phyloP scores from a whole-genome alignment of 2,888 invertebrate species.

The Steromphala cineraria region DNA sequence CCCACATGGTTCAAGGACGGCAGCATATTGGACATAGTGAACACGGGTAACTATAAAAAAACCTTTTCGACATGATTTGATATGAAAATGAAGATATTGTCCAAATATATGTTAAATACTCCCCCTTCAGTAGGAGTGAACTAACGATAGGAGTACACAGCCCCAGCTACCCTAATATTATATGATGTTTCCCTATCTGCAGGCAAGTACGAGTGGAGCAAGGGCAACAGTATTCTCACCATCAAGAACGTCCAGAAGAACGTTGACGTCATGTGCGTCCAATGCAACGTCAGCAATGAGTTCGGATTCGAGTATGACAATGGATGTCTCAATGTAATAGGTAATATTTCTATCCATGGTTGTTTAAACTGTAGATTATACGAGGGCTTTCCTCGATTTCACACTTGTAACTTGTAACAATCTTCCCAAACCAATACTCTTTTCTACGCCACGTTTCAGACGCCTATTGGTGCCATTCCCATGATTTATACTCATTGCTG shows the following conservation, averaged over 20 bases:
- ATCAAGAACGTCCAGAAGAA: neutral
- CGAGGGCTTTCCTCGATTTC: too few relatives aligned
- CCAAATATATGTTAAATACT: too few relatives aligned
- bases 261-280: neutral
- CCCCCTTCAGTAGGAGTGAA: too few relatives aligned
- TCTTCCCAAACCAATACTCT: neutral
- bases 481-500: too few relatives aligned
- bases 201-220: neutral
- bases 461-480: neutral
- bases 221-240: neutral
- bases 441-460: neutral
- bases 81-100: too few relatives aligned
- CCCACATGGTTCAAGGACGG: neutral
- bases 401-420: neutral
- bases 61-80: neutral
- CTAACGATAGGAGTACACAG: too few relatives aligned
- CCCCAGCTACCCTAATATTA: too few relatives aligned
- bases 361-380: neutral
- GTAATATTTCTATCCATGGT: neutral
- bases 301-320: neutral
- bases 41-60: neutral
- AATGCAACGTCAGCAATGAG: neutral
- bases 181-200: neutral
- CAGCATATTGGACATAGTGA: neutral
- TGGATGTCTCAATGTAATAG: constrained; percentile 19